These are phyloP conservation scores for Poeciliopsis paucimaculata DNA, from an alignment of 2,797 vertebrate genomes.

Conservation along the genomic window DNA sequence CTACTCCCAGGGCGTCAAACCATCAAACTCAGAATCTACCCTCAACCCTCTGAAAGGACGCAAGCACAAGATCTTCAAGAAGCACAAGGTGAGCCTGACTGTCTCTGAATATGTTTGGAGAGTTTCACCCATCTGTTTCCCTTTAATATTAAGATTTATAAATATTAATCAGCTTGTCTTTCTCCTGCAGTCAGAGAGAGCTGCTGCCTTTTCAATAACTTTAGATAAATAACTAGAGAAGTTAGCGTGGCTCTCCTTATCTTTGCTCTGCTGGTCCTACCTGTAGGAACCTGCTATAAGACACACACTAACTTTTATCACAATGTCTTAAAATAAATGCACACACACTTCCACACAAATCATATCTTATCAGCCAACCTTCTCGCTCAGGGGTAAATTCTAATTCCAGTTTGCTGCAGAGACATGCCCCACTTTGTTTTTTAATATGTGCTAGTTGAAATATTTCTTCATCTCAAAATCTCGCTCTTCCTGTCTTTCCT, in stretches of 20 bases:
- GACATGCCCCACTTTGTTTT: constrained; percentile 58
- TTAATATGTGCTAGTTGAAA: constrained; percentile 2
- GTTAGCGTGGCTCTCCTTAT: background rate
- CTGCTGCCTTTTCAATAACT: background rate
- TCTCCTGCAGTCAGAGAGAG: background rate
- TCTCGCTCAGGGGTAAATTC: constrained; percentile 54
- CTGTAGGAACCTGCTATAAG: constrained; percentile 7
- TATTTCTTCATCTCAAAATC: constrained; percentile 25
- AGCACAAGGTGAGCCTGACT: constrained; percentile 81
- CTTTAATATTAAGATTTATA: background rate
- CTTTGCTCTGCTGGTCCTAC: background rate
- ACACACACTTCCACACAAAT: constrained; percentile 33
- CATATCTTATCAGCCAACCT: constrained; percentile 51
- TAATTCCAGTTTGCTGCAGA: constrained; percentile 63
- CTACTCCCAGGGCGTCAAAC: constrained; percentile 85
- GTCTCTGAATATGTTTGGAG: background rate
- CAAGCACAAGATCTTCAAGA: constrained; percentile 89
- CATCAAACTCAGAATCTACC: constrained; percentile 80
- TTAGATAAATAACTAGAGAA: background rate
- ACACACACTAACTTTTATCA: constrained; percentile 12
- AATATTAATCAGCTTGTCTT: constrained; percentile 4
- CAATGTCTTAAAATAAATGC: constrained; percentile 22
- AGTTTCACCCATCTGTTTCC: constrained; percentile 12
- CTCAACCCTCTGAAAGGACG: constrained; percentile 78
- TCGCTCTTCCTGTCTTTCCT: background rate